Base-by-base conservation (phyloP, 2,113 vertebrate genomes). In the Ammodytes marinus region DNA sequence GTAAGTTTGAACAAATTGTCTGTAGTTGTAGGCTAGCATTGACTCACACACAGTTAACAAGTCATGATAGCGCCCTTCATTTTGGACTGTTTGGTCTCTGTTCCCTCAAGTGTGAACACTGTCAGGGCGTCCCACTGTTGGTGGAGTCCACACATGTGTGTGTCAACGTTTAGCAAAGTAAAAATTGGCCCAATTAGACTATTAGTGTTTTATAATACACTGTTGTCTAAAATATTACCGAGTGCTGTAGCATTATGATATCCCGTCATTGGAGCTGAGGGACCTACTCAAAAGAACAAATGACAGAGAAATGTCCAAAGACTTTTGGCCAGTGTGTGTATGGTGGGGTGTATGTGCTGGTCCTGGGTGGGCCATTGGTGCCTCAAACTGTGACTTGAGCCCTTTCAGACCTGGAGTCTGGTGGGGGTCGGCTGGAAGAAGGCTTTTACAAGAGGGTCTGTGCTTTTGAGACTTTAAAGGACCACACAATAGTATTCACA, bases 371-470 rank as follows among this genome's bases (percentile, higher is more conserved):
- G 12, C 70, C 15, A 3, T 12, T 45, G 70, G 61, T 73, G 60
- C 63, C 70, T 80, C 37, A 39, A 52, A 42, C 54, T 75, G 67
- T 72, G 76, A 85, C 42, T 46, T 69, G 59, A 91, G 77, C 65
- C 13, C 6, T 49, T 82, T 83, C 71, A 89, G 78, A 74, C 42
- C 59, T 65, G 73, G 60, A 85, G 75, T 79, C 67, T 80, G 74
- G 53, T 57, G 72, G 45, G 49, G 82, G 60, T 86, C 72, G 27
- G 64, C 55, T 63, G 27, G 35, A 39, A 6, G 43, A 15, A 43
- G 27, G 35, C 61, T 87, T 27, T 86, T 66, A 84, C 76, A 83
- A 79, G 64, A 80, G 68, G 54, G 69, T 82, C 79, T 85, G 71
- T 52, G 43, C 69, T 73, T 68, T 49, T 59, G 59, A 37, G 65